These are phyloP conservation scores for Limnodromus scolopaceus DNA, from an alignment of 2,797 vertebrate genomes.

Conservation along the genomic window DNA sequence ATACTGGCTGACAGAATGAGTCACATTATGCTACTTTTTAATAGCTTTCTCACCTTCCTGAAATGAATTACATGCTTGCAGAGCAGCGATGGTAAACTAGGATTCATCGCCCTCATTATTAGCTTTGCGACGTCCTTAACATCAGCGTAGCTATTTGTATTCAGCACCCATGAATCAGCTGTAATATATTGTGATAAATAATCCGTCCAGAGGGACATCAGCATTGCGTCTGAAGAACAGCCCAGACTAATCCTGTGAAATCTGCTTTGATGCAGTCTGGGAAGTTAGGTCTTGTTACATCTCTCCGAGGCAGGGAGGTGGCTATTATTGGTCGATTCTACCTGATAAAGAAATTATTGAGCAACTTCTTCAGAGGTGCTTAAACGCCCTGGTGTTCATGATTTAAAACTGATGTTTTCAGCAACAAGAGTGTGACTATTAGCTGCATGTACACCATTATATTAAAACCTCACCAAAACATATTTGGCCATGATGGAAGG, in stretches of 20 bases:
- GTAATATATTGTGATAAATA: conserved; percentile 63
- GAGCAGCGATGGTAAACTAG: conserved; percentile 37
- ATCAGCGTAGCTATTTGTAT: conserved; percentile 18
- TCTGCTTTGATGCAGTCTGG: conserved; percentile 17
- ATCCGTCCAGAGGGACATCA: conserved; percentile 36
- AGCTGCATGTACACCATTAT: background rate
- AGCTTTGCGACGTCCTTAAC: conserved; percentile 51
- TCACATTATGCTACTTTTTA: conserved; percentile 54
- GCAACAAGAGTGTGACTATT: background rate
- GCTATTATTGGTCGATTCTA: background rate
- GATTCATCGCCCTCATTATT: conserved; percentile 53
- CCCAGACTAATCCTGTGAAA: conserved; percentile 38
- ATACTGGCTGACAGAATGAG: conserved; percentile 17
- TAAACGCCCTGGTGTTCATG: background rate
- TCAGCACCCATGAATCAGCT: conserved; percentile 50
- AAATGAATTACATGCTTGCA: conserved; percentile 66
- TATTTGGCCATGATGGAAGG: background rate
- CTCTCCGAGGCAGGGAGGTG: background rate
- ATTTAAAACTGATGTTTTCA: background rate
- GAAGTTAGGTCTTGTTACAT: background rate
- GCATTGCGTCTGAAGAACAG: background rate
- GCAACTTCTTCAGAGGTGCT: background rate
- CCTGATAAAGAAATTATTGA: background rate
- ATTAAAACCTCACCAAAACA: background rate
- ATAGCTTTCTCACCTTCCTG: conserved; percentile 56